phyloP scores from a whole-genome alignment of 1,140 invertebrate species.

The Parasteatoda tepidariorum region DNA sequence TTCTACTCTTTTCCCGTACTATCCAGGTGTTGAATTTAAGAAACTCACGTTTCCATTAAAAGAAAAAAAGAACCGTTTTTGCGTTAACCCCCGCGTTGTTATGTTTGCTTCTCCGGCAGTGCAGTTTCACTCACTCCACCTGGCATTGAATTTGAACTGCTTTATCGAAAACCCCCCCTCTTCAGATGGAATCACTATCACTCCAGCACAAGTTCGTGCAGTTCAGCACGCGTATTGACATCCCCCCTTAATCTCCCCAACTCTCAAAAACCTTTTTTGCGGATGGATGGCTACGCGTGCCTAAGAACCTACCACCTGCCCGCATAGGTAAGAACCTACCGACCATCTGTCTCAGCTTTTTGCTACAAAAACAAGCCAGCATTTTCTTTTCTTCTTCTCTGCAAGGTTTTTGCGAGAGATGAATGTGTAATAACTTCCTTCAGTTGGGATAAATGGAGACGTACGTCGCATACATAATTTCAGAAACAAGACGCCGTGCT shows the following conservation, averaged over 20 bases:
- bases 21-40: conserved; percentile 20
- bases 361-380: conserved; percentile 27
- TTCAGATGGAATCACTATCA: conserved; percentile 42
- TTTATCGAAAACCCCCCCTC: neutral
- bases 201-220: conserved; percentile 7
- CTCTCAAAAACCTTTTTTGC: conserved; percentile 6
- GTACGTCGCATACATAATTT: conserved; percentile 13
- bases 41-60: conserved; percentile 13
- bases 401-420: neutral
- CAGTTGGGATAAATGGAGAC: neutral
- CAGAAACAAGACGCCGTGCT: neutral
- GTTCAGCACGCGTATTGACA: conserved; percentile 26
- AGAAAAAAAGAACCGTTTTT: conserved; percentile 27
- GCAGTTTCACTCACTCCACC: conserved; percentile 29
- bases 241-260: neutral
- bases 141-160: conserved; percentile 25
- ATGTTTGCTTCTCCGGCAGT: conserved; percentile 15
- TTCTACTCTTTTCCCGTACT: too few species aligned
- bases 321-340: neutral
- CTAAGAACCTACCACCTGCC: conserved; percentile 33
- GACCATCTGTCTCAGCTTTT: conserved; percentile 31
- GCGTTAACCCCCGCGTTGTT: conserved; percentile 2
- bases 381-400: neutral
- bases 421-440: conserved; percentile 44
- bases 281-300: conserved; percentile 45